A percentile compares a stretch with the other conserved stretches of the same genome.
Evolutionary conservation across 2,797 vertebrate genomes (phyloP).

Genomic region (Pristis pectinata): DNA sequence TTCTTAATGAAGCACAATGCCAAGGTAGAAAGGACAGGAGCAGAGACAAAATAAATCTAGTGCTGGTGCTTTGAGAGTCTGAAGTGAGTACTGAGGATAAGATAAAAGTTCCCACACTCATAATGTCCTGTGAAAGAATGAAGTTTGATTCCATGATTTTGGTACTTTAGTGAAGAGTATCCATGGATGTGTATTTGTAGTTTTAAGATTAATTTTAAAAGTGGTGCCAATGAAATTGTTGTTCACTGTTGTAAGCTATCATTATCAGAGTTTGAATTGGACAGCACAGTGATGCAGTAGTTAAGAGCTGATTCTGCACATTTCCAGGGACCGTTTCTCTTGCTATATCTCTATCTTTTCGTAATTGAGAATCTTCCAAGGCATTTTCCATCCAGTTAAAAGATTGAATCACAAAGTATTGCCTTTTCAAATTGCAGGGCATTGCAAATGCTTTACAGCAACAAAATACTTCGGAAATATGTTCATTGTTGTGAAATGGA

Average conservation of each 20-base stretch:
- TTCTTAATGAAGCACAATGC: too few species aligned
- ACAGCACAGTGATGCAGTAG: too few species aligned
- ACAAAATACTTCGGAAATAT: background rate
- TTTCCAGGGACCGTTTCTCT: background rate
- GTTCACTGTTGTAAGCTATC: background rate
- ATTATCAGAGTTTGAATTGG: background rate
- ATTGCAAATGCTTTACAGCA: background rate
- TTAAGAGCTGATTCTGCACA: too few species aligned
- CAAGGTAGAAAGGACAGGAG: too few species aligned
- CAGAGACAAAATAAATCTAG: too few species aligned
- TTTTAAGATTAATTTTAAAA: background rate
- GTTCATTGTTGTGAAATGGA: background rate
- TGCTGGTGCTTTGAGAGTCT: too few species aligned
- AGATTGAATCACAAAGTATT: background rate
- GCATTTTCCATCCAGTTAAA: background rate
- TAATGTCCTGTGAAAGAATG: too few species aligned
- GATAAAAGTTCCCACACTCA: too few species aligned
- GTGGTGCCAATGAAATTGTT: background rate
- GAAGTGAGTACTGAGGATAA: too few species aligned
- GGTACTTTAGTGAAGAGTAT: too few species aligned
- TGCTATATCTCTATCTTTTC: background rate
- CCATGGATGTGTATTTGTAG: too few species aligned
- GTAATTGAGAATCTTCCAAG: background rate
- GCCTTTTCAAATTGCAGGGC: background rate
- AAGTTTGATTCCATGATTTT: too few species aligned